A percentile compares a stretch with the other conserved stretches of the same genome.
These are phyloP conservation scores for Sebastes umbrosus DNA, from an alignment of 2,797 vertebrate genomes.

Conservation along the genomic window DNA sequence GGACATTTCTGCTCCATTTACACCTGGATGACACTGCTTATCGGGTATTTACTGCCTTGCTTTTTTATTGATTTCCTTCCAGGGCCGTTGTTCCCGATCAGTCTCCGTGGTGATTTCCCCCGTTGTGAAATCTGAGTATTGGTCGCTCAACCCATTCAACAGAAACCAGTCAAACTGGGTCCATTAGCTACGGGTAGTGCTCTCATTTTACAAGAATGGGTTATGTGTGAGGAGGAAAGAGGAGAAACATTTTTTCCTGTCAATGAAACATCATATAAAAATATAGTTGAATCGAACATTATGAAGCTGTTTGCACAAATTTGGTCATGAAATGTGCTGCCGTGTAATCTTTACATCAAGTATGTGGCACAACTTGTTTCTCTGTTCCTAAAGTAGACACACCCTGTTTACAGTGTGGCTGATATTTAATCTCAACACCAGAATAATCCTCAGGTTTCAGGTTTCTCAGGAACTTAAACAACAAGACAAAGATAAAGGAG, in stretches of 20 bases:
- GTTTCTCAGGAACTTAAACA: background rate
- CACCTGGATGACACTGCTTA: background rate
- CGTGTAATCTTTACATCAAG: slow-evolving; percentile 28
- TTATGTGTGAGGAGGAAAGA: background rate
- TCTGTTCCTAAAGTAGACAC: slow-evolving; percentile 30
- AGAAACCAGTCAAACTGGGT: slow-evolving; percentile 74
- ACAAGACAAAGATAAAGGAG: background rate
- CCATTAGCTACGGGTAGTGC: slow-evolving; percentile 6
- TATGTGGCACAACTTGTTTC: slow-evolving; percentile 51
- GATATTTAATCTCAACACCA: slow-evolving; percentile 30
- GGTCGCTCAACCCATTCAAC: slow-evolving; percentile 44
- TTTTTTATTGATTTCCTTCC: background rate
- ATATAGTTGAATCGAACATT: background rate
- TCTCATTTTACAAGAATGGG: slow-evolving; percentile 50
- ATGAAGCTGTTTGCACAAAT: background rate
- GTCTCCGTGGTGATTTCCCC: slow-evolving; percentile 24
- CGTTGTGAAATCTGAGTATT: slow-evolving; percentile 67
- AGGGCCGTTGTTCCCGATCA: background rate
- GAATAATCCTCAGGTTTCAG: background rate
- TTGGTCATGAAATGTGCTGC: background rate
- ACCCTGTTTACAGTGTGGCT: slow-evolving; percentile 41
- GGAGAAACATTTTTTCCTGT: background rate
- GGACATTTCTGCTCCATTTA: background rate
- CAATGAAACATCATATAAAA: background rate
- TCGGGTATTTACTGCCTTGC: background rate